A percentile compares a stretch with the other conserved stretches of the same genome.
Conservation (phyloP, 1,140 invertebrate genomes). For the Apocrypta bakeri region DNA sequence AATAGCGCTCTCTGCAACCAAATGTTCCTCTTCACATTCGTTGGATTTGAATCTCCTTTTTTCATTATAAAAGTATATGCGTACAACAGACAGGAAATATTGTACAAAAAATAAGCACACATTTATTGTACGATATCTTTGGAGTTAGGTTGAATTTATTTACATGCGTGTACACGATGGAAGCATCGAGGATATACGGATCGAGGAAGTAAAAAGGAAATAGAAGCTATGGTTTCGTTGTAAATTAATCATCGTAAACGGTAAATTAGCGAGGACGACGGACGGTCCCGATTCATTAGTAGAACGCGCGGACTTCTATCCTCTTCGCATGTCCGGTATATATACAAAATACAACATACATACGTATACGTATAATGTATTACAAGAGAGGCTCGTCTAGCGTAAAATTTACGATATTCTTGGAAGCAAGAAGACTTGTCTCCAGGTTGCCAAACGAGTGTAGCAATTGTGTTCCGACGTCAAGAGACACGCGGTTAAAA, state of each 20-base stretch:
- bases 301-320: not conserved
- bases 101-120: too few relatives aligned
- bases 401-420: slow-evolving; percentile 16
- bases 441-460: slow-evolving; percentile 21
- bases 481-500: slow-evolving; percentile 15
- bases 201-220: not conserved
- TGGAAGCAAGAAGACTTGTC: slow-evolving; percentile 18
- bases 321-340: not conserved
- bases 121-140: too few relatives aligned
- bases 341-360: not conserved
- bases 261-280: not conserved
- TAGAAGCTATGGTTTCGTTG: not conserved
- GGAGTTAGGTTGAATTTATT: not conserved
- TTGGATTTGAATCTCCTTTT: slow-evolving; percentile 51
- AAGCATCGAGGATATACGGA: not conserved
- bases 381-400: not conserved
- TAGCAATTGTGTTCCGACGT: not conserved
- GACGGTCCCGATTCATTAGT: not conserved
- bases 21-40: not conserved
- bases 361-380: not conserved
- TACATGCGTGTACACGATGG: not conserved
- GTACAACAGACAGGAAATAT: too few relatives aligned
- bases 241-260: not conserved
- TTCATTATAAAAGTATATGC: too few relatives aligned
- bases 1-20: slow-evolving; percentile 45